Evolutionary conservation across 2,113 vertebrate species (phyloP).

Genomic region (Lutjanus erythropterus): DNA sequence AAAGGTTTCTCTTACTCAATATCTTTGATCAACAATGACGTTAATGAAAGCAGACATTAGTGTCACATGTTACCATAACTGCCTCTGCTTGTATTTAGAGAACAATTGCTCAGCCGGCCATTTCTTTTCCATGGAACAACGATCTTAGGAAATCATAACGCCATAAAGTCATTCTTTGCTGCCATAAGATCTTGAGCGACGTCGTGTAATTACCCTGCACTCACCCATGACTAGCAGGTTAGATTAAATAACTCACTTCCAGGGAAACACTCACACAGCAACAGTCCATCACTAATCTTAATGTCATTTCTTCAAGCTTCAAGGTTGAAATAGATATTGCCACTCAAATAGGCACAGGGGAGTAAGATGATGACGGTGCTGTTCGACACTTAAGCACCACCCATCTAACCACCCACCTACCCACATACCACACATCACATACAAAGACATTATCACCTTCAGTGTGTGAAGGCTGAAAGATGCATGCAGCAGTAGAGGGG

Average conservation of each 20-base stretch:
- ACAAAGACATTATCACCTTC: slow-evolving; percentile 26
- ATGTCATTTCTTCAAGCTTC: slow-evolving; percentile 24
- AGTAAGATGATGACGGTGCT: slow-evolving; percentile 34
- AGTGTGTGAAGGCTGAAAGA: slow-evolving; percentile 10
- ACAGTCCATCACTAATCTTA: slow-evolving; percentile 32
- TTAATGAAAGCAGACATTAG: slow-evolving; percentile 39
- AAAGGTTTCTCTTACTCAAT: neutral
- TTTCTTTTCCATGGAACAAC: slow-evolving; percentile 18
- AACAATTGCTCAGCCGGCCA: neutral
- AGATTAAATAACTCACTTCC: slow-evolving; percentile 35
- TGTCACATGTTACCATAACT: slow-evolving; percentile 13
- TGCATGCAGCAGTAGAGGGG: neutral
- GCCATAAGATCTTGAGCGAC: slow-evolving; percentile 51
- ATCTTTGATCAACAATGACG: slow-evolving; percentile 37
- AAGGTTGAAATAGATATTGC: slow-evolving; percentile 43
- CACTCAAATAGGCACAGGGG: slow-evolving; percentile 22
- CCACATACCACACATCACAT: slow-evolving; percentile 11
- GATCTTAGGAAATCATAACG: slow-evolving; percentile 23
- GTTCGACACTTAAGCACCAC: slow-evolving; percentile 12
- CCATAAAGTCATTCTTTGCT: slow-evolving; percentile 22
- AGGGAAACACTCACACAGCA: slow-evolving; percentile 1
- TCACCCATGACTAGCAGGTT: slow-evolving; percentile 51
- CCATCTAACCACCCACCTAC: neutral
- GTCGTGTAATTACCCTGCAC: slow-evolving; percentile 41
- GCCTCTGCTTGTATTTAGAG: slow-evolving; percentile 26